These are phyloP conservation scores for Anomalospiza imberbis DNA, from an alignment of 2,797 vertebrate species.

Conservation along the genomic window DNA sequence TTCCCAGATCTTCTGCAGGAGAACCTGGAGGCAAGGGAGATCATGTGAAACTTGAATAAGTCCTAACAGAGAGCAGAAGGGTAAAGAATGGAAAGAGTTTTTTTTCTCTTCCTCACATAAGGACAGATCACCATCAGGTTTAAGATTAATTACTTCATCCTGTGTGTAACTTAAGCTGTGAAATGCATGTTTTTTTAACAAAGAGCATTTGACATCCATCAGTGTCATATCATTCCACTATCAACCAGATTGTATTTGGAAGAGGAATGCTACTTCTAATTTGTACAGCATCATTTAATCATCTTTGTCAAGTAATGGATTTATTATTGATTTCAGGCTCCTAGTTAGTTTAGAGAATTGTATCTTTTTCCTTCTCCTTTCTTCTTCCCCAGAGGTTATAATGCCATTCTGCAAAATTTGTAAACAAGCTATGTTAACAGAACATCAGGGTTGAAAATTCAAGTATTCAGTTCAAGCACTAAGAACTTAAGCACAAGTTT, in stretches of 20 bases:
- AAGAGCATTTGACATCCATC: conserved; percentile 13
- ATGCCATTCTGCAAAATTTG: background rate
- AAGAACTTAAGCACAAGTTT: background rate
- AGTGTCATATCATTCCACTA: background rate
- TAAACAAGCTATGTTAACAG: background rate
- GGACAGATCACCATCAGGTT: background rate
- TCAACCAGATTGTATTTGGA: conserved; percentile 27
- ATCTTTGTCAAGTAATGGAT: conserved; percentile 46
- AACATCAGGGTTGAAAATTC: background rate
- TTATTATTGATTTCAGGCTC: conserved; percentile 56
- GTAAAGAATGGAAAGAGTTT: background rate
- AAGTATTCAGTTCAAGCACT: background rate
- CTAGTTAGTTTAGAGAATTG: conserved; percentile 47
- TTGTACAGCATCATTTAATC: conserved; percentile 55
- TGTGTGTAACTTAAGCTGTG: background rate
- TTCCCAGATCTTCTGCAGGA: background rate
- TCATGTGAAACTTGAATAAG: background rate
- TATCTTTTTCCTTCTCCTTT: background rate
- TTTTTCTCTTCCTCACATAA: background rate
- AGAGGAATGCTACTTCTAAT: conserved; percentile 22
- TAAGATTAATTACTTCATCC: background rate
- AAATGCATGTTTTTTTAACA: background rate
- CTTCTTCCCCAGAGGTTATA: background rate
- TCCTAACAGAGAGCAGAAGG: background rate
- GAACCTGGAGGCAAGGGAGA: background rate